These are phyloP conservation scores for Tricholauxania praeusta DNA, from an alignment of 2,888 invertebrate species.

Conservation along the genomic window DNA sequence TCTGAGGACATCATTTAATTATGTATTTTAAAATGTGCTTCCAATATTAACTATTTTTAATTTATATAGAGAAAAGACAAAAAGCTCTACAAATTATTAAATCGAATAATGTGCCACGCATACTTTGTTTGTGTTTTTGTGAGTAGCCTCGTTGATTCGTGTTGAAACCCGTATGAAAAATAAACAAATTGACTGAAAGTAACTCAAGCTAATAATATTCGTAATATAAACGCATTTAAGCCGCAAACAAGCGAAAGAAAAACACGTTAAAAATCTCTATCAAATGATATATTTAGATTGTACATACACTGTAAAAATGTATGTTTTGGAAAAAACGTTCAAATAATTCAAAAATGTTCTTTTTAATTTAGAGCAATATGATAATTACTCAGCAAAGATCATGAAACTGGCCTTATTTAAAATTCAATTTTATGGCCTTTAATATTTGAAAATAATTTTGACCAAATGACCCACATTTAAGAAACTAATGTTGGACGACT, in stretches of 20 bases:
- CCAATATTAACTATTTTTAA: not conserved
- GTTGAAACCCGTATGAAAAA: not conserved
- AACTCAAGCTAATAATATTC: conserved; percentile 31
- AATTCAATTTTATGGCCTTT: too few relatives aligned
- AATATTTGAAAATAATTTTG: too few relatives aligned
- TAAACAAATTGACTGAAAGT: conserved; percentile 14
- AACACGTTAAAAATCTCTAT: conserved; percentile 29
- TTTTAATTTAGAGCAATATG: too few relatives aligned
- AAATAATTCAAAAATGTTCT: too few relatives aligned
- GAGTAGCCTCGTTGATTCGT: conserved; percentile 5
- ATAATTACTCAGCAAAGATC: too few relatives aligned
- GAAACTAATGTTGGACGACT: too few relatives aligned
- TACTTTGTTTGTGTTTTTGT: conserved; percentile 15
- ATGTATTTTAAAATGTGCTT: not conserved
- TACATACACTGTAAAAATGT: too few relatives aligned
- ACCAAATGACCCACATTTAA: too few relatives aligned
- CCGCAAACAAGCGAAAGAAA: conserved; percentile 30
- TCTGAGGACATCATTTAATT: too few relatives aligned
- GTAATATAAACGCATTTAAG: conserved; percentile 29
- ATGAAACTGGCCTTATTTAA: too few relatives aligned
- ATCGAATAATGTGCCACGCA: conserved; percentile 15
- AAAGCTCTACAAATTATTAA: not conserved
- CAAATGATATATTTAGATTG: not conserved
- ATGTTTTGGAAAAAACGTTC: too few relatives aligned
- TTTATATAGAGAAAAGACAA: not conserved